Evolutionary conservation across 2,888 invertebrate genomes (phyloP), one percentile per base, ranked within the genome.

Genomic region (Drosophila stalkeri): DNA sequence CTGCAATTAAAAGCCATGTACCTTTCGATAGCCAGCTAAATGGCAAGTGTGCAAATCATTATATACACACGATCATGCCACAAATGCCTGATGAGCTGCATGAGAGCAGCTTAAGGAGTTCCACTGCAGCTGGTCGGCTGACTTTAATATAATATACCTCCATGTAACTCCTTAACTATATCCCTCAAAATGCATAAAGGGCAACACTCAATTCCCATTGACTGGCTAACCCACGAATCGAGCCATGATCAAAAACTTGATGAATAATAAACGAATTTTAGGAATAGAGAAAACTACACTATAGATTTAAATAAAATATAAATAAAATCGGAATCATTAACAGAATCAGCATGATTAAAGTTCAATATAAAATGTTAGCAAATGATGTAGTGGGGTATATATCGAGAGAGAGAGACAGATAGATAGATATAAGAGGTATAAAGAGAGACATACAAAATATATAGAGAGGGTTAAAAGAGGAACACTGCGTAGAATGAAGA

Each of bases 1-100:
- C 71, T 77, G 90, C 89, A 86, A 86, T 86, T 86, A 86, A 86
- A 86, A 90, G 62, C 63, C 56, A 72, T 69, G 68, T 89, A 83
- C 73, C 84, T 65, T 77, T 61, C 67, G 81, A 43, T 80, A 70
- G 75, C 47, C 56, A 60, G 55, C 75, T 77, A 78, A 78, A 57
- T 73, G 76, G 79, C 59, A 78, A 78, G 76, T 79, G 76, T 77
- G 79, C 76, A 76, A 73, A 76, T 76, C 76, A 78, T 76, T 78
- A 76, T 68, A 78, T 49, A 68, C 68, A 64, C 64, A 59, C 57
- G 78, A 62, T 73, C 79, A 68, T 72, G 66, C 65, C 60, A 33
- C 56, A 79, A 77, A 62, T 75, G 55, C 39, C 51, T 72, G 62
- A 72, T 33, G 63, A 64, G 69, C 57, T 44, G 12, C 33, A 20